These are phyloP conservation scores for Morinoia aosen DNA, from an alignment of 2,888 invertebrate species.

Conservation along the genomic window DNA sequence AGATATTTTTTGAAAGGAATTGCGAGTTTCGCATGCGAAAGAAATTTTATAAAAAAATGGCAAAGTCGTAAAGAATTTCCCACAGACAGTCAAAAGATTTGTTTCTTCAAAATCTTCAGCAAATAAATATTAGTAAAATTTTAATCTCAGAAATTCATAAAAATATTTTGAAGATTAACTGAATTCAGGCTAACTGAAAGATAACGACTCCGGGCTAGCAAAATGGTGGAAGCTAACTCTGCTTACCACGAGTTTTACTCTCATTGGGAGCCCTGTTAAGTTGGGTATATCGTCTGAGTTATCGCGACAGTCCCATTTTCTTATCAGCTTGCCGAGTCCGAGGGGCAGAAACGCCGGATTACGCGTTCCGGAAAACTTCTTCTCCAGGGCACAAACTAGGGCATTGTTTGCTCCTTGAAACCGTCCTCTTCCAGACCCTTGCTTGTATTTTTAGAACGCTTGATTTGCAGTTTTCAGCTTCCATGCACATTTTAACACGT, in stretches of 20 bases:
- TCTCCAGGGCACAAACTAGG: not conserved
- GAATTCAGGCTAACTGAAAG: not conserved
- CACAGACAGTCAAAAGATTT: too few species aligned
- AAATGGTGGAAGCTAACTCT: not conserved
- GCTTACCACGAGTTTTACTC: not conserved
- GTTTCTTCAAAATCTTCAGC: not conserved
- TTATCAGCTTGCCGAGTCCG: not conserved
- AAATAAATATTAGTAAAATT: not conserved
- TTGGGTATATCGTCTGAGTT: conserved; percentile 12
- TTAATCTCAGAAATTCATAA: not conserved
- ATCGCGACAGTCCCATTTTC: conserved; percentile 12
- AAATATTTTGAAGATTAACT: not conserved
- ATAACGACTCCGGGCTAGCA: not conserved
- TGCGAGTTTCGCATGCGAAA: too few species aligned
- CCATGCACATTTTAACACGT: not conserved
- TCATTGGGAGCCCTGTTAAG: conserved; percentile 10
- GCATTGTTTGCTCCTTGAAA: not conserved
- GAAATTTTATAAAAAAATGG: too few species aligned
- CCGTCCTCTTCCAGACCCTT: not conserved
- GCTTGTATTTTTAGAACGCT: not conserved
- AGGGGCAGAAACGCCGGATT: not conserved
- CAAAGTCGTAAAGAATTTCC: too few species aligned
- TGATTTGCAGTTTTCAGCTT: not conserved
- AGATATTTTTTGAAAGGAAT: too few species aligned
- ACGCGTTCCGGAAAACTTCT: not conserved